phyloP scores from a whole-genome alignment of 2,797 vertebrate genomes.

The Mus spretus region DNA sequence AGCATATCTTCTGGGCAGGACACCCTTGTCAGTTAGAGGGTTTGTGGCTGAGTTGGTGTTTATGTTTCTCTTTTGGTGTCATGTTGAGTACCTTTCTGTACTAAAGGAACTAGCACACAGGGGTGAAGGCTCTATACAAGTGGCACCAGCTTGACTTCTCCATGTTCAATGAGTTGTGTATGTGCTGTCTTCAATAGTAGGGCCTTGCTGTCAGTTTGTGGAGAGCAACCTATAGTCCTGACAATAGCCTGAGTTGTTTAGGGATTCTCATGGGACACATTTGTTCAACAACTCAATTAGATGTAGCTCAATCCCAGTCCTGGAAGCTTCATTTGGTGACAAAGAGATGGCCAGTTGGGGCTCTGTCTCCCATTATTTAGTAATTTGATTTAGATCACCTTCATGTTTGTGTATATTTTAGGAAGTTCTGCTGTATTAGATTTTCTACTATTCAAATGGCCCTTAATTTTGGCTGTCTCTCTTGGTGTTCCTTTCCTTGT shows the following conservation, averaged over 20 bases:
- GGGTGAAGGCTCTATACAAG: background rate
- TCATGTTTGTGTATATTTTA: background rate
- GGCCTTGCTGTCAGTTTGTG: background rate
- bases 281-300: background rate
- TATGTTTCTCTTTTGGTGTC: background rate
- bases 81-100: background rate
- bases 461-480: background rate
- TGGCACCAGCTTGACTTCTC: background rate
- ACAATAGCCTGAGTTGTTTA: background rate
- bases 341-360: background rate
- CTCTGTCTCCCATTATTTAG: background rate
- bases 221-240: background rate
- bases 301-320: background rate
- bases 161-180: no score
- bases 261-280: background rate
- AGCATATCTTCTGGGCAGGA: background rate
- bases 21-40: background rate
- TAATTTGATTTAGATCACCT: background rate
- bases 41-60: background rate
- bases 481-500: background rate
- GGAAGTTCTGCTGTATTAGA: background rate
- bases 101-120: background rate
- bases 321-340: background rate
- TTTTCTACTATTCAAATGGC: background rate
- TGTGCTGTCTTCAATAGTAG: background rate